phyloP scores from a whole-genome alignment of 2,888 invertebrate species.

The Nebria brevicollis region DNA sequence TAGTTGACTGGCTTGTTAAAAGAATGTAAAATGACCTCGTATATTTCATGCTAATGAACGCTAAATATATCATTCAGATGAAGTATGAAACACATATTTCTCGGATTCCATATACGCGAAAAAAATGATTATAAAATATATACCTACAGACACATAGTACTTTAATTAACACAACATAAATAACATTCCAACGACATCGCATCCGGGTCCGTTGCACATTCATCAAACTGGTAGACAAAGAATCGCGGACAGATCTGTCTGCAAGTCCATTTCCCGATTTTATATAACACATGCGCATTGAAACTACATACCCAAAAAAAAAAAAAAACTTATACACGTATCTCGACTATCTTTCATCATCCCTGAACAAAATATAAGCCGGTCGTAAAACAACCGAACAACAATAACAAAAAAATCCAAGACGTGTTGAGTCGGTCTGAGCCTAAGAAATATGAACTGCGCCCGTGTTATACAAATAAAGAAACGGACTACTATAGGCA shows the following conservation, averaged over 20 bases:
- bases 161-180: slow-evolving; percentile 10
- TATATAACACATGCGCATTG: background rate
- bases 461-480: slow-evolving; percentile 50
- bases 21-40: background rate
- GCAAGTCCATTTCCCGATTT: background rate
- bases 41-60: slow-evolving; percentile 9
- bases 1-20: background rate
- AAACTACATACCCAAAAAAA: background rate
- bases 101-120: background rate
- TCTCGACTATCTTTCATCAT: slow-evolving; percentile 34
- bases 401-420: slow-evolving; percentile 6
- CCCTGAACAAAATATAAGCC: slow-evolving; percentile 19
- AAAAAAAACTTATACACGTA: slow-evolving; percentile 6
- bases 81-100: background rate
- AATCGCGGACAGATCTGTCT: background rate
- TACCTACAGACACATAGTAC: background rate
- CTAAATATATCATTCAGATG: background rate
- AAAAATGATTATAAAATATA: background rate
- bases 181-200: background rate
- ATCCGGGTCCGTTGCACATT: background rate
- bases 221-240: slow-evolving; percentile 18
- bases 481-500: slow-evolving; percentile 48
- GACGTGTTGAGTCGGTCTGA: slow-evolving; percentile 31
- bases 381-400: background rate
- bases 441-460: slow-evolving; percentile 53